These are phyloP conservation scores for Atethmia centrago DNA, from an alignment of 2,888 invertebrate genomes.

Conservation along the genomic window DNA sequence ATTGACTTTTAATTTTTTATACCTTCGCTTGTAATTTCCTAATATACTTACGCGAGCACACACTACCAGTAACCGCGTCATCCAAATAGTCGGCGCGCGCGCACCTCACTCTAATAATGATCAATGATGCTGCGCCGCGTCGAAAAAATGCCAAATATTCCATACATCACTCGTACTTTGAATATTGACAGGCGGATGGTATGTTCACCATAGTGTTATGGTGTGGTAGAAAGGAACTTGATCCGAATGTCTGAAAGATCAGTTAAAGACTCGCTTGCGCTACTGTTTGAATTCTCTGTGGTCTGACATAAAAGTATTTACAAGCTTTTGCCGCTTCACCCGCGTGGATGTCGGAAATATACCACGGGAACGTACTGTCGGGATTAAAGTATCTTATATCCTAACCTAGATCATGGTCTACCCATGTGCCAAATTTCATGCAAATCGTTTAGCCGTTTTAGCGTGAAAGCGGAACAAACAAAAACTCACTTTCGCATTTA, in stretches of 20 bases:
- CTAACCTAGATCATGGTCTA: too few species aligned
- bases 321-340: too few species aligned
- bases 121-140: slow-evolving; percentile 81
- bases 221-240: slow-evolving; percentile 45
- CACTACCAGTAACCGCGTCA: slow-evolving; percentile 68
- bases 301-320: not conserved
- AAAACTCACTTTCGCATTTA: too few species aligned
- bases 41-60: slow-evolving; percentile 49
- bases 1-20: too few species aligned
- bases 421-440: too few species aligned
- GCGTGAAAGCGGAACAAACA: too few species aligned
- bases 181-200: slow-evolving; percentile 86
- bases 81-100: slow-evolving; percentile 72
- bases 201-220: slow-evolving; percentile 69
- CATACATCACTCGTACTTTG: slow-evolving; percentile 88
- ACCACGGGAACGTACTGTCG: too few species aligned
- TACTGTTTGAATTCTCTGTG: not conserved
- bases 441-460: too few species aligned
- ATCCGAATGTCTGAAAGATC: not conserved
- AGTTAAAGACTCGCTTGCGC: not conserved
- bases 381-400: too few species aligned
- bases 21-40: not conserved
- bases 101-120: slow-evolving; percentile 86
- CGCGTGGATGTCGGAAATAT: too few species aligned
- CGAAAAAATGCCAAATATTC: slow-evolving; percentile 89